Evolutionary conservation across 2,113 vertebrate genomes (phyloP), one percentile per base, ranked within the genome.

Genomic region (Podocnemis expansa): DNA sequence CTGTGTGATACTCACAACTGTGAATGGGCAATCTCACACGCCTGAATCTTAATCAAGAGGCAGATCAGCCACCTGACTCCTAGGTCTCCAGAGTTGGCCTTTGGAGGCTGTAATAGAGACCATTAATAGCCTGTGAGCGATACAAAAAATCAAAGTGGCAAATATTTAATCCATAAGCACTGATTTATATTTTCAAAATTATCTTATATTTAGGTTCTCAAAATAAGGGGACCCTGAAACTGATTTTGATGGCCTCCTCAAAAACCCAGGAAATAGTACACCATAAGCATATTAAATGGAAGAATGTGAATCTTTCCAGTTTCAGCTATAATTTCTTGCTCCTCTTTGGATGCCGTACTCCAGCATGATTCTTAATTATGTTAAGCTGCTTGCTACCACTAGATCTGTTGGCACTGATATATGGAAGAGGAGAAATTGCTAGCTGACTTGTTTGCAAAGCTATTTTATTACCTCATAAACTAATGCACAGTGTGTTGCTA

Each of bases 391-490:
- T 75, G 21, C 63, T 89, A 86, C 91, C 94, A 89, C 45, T 83
- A 92, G 83, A 89, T 93, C 45, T 94, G 84, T 92, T 43, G 51
- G 31, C 51, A 89, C 73, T 86, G 89, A 80, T 89, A 83, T 0
- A 0, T 80, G 73, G 90, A 84, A 96, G 47, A 89, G 87, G 88
- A 96, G 96, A 97, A 89, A 78, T 14, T 60, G n/a, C 87, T 90
- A 91, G 75, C 27, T 79, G 25, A 34, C 54, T 80, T 2, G 88
- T 95, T 94, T 97, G 92, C 78, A 95, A 95, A 96, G 80, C 45
- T 49, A 55, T 49, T 90, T 86, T 89, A 84, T 95, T 84, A 94
- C 79, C 83, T 85, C 78, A 94, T 89, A 93, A 93, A 97, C 95
- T 51, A 85, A 78, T 86, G 11, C n/a, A 73, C 95, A 90, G 25